Percentiles rank a stretch among this genome's conserved stretches.
Evolutionary conservation across 1,140 invertebrate species (phyloP).

Genomic region (Armadillidium nasatum): DNA sequence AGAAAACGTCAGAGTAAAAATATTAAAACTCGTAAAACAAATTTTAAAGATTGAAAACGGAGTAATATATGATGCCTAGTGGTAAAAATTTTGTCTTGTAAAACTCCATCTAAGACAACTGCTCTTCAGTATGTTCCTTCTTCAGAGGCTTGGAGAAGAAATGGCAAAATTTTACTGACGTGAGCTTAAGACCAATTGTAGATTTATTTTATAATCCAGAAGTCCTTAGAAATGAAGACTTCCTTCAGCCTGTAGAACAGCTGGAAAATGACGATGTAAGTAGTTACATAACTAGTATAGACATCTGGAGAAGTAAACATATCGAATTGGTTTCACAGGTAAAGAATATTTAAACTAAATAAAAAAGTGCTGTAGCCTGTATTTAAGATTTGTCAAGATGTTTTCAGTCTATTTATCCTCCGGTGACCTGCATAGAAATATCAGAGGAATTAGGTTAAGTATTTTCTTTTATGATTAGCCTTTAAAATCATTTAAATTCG

Average conservation of each 20-base stretch:
- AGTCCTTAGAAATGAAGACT: neutral
- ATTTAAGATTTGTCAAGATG: constrained; percentile 2
- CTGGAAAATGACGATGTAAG: neutral
- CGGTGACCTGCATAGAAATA: neutral
- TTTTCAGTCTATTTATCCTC: neutral
- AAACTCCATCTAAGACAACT: neutral
- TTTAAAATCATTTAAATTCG: neutral
- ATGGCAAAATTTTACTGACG: neutral
- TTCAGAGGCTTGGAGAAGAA: neutral
- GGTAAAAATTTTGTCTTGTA: neutral
- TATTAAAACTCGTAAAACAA: no score
- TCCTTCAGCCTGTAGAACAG: neutral
- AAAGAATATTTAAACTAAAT: neutral
- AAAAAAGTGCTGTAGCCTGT: neutral
- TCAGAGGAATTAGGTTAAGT: neutral
- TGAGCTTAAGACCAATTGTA: neutral
- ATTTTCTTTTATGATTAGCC: neutral
- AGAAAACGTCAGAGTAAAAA: no score
- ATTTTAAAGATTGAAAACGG: no score
- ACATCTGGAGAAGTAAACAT: neutral
- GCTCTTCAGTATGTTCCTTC: neutral
- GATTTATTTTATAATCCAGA: neutral
- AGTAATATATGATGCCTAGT: neutral
- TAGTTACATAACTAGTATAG: neutral
- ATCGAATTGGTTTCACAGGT: neutral